phyloP scores from a whole-genome alignment of 2,113 vertebrate species.

The Nothobranchius kuhntae region DNA sequence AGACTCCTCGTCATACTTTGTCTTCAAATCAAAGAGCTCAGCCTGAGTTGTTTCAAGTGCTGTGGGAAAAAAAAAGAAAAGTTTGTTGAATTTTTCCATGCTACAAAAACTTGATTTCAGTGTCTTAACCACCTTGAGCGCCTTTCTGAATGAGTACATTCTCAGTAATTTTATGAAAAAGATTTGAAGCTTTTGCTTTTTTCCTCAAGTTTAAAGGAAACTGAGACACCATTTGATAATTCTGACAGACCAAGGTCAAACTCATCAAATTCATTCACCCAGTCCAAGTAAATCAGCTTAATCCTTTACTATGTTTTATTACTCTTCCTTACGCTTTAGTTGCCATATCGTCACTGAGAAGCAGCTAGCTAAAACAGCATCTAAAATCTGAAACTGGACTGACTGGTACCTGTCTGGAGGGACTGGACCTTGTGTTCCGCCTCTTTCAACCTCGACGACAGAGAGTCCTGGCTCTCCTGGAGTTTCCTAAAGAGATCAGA shows the following conservation, averaged over 20 bases:
- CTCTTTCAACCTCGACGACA: constrained; percentile 93
- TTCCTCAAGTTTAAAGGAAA: neutral
- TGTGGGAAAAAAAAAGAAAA: constrained; percentile 50
- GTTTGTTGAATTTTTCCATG: neutral
- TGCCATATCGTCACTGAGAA: constrained; percentile 1
- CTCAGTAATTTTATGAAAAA: neutral
- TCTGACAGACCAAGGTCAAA: constrained; percentile 1
- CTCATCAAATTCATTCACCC: constrained; percentile 18
- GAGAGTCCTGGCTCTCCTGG: constrained; percentile 93
- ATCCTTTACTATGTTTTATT: neutral
- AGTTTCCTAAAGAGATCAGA: constrained; percentile 83
- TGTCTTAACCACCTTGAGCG: no score
- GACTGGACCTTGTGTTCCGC: constrained; percentile 92
- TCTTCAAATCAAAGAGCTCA: constrained; percentile 99
- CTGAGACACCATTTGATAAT: constrained; percentile 7
- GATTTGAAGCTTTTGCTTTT: neutral
- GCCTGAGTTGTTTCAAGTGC: constrained; percentile 97
- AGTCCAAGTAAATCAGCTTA: constrained; percentile 22
- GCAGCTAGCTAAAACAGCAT: constrained; percentile 12
- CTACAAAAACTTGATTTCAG: neutral
- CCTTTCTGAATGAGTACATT: neutral
- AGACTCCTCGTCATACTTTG: constrained; percentile 97
- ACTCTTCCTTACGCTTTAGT: neutral
- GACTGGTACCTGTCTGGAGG: constrained; percentile 90
- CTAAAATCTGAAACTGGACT: constrained; percentile 2